Evolutionary conservation across 2,888 invertebrate species (phyloP), one percentile per base, ranked within the genome.

Genomic region (Rhorus exstirpatorius): DNA sequence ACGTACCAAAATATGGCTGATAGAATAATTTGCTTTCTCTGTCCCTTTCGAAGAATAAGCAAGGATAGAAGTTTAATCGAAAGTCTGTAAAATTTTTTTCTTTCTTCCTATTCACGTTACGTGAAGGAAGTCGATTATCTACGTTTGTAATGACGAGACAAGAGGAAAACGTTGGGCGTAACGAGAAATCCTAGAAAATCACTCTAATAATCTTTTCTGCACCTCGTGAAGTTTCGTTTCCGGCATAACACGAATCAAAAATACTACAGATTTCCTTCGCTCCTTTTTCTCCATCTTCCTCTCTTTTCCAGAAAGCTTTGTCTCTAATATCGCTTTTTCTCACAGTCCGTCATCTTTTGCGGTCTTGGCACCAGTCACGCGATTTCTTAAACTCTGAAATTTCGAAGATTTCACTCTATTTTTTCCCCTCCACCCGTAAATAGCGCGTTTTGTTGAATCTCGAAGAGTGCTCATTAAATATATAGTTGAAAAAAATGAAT

Each of bases 331-430:
- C 72, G 63, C 19, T 58, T 75, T 79, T 82, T 82, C 82, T 79
- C 79, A 82, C 79, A 75, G 75, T 75, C 82, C 74, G 70, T 82
- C 75, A 71, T 74, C 79, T 75, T 53, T 75, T 71, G 79, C 53
- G 82, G 79, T 82, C 44, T 31, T 3, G 35, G 14, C 17, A 10
- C 53, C 53, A 71, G 78, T 71, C 82, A 79, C 79, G 82, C 82
- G 75, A 82, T 79, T 74, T 41, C 60, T 60, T 38, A 75, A 82
- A 65, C 70, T 63, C 72, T 19, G 58, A 70, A 75, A 75, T 76
- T 67, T 53, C 38, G 60, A 19, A 41, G 60, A 68, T 76, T 76
- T 12, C 60, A 8, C 21, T 70, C 24, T 55, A 63, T 77, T 61
- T 51, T 61, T 74, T 19, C 58, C 44, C 12, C 53, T 41, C 24